Base-by-base conservation (phyloP, 1,140 invertebrate genomes). In the Drosophila neocordata region DNA sequence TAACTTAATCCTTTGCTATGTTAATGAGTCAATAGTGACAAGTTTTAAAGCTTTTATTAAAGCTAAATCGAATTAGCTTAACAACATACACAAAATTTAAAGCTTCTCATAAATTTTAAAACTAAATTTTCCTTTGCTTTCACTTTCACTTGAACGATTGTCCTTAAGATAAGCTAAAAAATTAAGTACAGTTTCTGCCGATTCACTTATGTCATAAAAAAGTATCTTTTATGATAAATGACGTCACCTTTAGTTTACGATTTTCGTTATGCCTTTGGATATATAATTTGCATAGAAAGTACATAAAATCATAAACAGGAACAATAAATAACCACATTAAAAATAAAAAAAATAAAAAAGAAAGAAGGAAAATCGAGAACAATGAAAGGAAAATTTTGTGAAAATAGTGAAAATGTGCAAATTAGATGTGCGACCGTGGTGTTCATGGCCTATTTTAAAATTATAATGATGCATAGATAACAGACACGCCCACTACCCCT, bases 351-450 rank as follows among this genome's bases (percentile, higher is more conserved):
- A n/a, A n/a, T n/a, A n/a, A n/a, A n/a, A n/a, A n/a, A n/a, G n/a
- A n/a, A n/a, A n/a, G n/a, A n/a, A n/a, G n/a, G n/a, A n/a, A n/a
- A 87, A 74, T 73, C 52, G 69, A 61, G 55, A 62, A 62, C 82
- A 85, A 74, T 73, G 59, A 2, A 2, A 60, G 69, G 63, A 57
- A 51, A 61, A 41, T 37, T 38, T 13, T 57, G 57, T 41, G 72
- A 87, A 87, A 90, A 90, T 90, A 90, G 87, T 90, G 88, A 80
- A 90, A 90, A 90, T 90, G 87, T 90, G 87, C 76, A 90, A 90
- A 90, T 90, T 90, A 90, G 89, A 69, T 77, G 69, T 51, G 76
- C 61, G 41, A 37, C n/a, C n/a, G 69, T 66, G 69, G 37, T 60
- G 59, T 24, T 22, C 38, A 85, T 85, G 82, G 78, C 53, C 75